Evolutionary conservation across 2,113 vertebrate species (phyloP).

Genomic region (Podocnemis expansa): DNA sequence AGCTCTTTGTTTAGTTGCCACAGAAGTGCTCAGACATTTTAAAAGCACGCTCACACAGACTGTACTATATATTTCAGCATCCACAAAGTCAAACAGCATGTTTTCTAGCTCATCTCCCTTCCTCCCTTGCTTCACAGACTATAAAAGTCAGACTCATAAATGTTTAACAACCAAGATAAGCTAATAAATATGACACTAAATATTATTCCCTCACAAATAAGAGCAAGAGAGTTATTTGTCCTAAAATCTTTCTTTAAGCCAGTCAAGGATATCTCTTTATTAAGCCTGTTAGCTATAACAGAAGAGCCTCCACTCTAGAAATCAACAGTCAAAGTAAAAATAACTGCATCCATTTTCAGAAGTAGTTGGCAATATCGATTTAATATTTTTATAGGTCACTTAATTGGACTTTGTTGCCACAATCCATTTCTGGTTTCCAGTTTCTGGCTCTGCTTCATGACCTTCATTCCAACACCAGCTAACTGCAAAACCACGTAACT

Average conservation of each 20-base stretch:
- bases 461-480: neutral
- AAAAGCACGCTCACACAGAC: constrained; percentile 40
- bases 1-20: constrained; percentile 23
- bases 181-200: constrained; percentile 76
- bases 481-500: neutral
- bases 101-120: constrained; percentile 52
- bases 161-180: constrained; percentile 72
- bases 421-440: neutral
- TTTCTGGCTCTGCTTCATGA: neutral
- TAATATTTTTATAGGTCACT: neutral
- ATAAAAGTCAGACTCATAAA: constrained; percentile 74
- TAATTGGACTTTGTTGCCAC: neutral
- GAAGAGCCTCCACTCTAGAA: neutral
- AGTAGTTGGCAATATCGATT: neutral
- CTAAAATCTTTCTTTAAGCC: constrained; percentile 26
- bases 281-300: constrained; percentile 37
- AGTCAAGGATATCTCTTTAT: constrained; percentile 48
- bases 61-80: constrained; percentile 24
- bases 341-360: neutral
- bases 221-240: constrained; percentile 31
- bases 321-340: neutral
- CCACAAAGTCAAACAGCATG: constrained; percentile 53
- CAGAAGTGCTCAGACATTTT: constrained; percentile 25
- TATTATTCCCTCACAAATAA: constrained; percentile 61
- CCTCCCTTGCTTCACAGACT: constrained; percentile 41